Conservation (phyloP, 2,888 invertebrate genomes). For the Ferdinandea cuprea region DNA sequence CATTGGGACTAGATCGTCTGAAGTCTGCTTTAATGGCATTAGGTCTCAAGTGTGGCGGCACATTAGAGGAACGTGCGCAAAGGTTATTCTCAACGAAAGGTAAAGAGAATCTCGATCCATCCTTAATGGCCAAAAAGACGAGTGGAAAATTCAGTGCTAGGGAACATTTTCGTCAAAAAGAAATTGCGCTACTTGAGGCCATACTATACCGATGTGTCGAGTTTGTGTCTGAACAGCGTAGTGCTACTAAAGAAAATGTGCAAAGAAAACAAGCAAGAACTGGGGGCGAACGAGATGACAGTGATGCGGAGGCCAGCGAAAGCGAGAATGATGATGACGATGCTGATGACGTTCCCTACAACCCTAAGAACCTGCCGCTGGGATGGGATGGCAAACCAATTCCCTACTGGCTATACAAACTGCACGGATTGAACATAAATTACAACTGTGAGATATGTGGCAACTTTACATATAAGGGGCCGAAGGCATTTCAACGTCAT, state of each 20-base stretch:
- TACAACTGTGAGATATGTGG: constrained; percentile 99
- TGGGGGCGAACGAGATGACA: constrained; percentile 95
- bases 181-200: constrained; percentile 94
- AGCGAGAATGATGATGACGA: constrained; percentile 92
- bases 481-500: constrained; percentile 99
- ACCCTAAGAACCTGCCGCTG: constrained; percentile 99
- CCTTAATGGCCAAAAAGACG: constrained; percentile 93
- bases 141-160: constrained; percentile 85
- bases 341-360: constrained; percentile 98
- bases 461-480: constrained; percentile 98
- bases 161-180: constrained; percentile 90
- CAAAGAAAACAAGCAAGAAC: constrained; percentile 98
- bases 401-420: constrained; percentile 99
- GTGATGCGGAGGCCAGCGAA: constrained; percentile 94
- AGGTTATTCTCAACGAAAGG: constrained; percentile 98
- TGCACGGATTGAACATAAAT: constrained; percentile 99
- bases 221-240: constrained; percentile 92
- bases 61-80: constrained; percentile 98
- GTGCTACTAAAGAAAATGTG: constrained; percentile 98
- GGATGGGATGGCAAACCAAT: constrained; percentile 99
- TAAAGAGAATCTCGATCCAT: constrained; percentile 94
- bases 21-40: constrained; percentile 98
- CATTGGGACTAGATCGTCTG: constrained; percentile 96
- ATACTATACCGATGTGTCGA: constrained; percentile 95
- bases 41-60: constrained; percentile 98